Percentiles rank a stretch among this genome's conserved stretches.
These are phyloP conservation scores for Drosophila navojoa DNA, from an alignment of 1,140 invertebrate species.

Conservation along the genomic window DNA sequence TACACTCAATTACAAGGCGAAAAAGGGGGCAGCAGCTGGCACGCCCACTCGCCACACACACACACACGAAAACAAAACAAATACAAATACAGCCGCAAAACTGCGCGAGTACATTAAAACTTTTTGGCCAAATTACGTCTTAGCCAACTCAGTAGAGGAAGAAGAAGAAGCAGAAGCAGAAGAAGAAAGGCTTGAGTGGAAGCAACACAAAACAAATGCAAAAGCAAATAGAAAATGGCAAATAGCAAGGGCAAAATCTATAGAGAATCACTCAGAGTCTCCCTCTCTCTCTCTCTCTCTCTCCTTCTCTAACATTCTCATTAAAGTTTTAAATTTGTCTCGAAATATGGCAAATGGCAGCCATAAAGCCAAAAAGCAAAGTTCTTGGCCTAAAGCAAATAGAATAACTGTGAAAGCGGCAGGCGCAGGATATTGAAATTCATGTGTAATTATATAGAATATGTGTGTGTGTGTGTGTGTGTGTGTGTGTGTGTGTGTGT, in stretches of 20 bases:
- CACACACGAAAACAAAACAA: slow-evolving; percentile 57
- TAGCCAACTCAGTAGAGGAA: no score
- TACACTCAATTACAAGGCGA: slow-evolving; percentile 78
- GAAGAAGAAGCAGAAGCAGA: no score
- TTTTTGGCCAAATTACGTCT: slow-evolving; percentile 61
- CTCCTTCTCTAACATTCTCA: neutral
- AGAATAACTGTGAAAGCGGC: slow-evolving; percentile 36
- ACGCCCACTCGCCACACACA: slow-evolving; percentile 45
- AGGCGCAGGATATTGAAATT: slow-evolving; percentile 79
- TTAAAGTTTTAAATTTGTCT: slow-evolving; percentile 58
- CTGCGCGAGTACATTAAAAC: slow-evolving; percentile 75
- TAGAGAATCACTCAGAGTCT: neutral
- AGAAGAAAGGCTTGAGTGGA: slow-evolving; percentile 1
- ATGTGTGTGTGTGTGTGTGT: no score
- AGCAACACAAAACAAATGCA: slow-evolving; percentile 16
- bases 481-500: neutral
- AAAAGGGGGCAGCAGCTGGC: slow-evolving; percentile 34
- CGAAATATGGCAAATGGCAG: slow-evolving; percentile 49
- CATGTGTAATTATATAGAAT: slow-evolving; percentile 77
- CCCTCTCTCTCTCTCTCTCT: no score
- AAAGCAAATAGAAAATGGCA: slow-evolving; percentile 20
- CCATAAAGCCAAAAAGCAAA: slow-evolving; percentile 42
- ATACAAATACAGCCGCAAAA: slow-evolving; percentile 67
- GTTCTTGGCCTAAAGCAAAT: slow-evolving; percentile 39
- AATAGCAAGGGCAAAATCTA: slow-evolving; percentile 8